Base-by-base conservation (phyloP, 2,888 invertebrate species). In the Drosophila pseudotakahashii region DNA sequence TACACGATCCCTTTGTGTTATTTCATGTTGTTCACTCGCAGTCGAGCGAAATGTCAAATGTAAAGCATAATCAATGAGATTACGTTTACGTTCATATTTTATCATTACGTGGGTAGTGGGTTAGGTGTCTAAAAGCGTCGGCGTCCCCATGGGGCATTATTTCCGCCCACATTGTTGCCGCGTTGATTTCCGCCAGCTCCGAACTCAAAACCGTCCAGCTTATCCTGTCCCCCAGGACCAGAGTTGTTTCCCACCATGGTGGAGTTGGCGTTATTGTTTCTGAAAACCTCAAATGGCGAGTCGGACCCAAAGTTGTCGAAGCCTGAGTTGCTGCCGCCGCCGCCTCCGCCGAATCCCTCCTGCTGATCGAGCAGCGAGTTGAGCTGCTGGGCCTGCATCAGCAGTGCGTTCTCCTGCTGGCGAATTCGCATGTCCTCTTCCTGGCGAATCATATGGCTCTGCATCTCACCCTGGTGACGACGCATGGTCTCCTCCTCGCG, bases 361-460 rank as follows among this genome's bases (percentile, higher is more conserved):
- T 95, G 95, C 79, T 95, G 95, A 82, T 96, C 95, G 68, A 96
- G 91, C 92, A 96, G 93, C 1, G 94, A 93, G 87, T 94, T 94
- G 45, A 94, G 89, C 66, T 94, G 93, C 83, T 94, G 94, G 2
- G 94, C 94, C 93, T 97, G 97, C 94, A 97, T 96, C 83, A 97
- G 97, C 69, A 97, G 93, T 78, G 95, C 96, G 92, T 97, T 97
- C 93, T 97, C 97, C 92, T 97, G 96, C 90, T 97, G 97, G 19
- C 97, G 93, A 77, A 97, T 94, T 54, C 96, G 94, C 91, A 97
- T 93, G 91, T 97, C 97, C 91, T 97, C 97, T 90, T 97, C 97
- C 92, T 96, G 96, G 55, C 94, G 94, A 66, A 95, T 93, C 94
- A 97, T 96, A 76, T 96, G 94, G 81, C 94, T 92, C 76, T 95